Base-by-base conservation (phyloP, 35 echinoderm and acorn worm species). In the Stichopus chloronotus region DNA sequence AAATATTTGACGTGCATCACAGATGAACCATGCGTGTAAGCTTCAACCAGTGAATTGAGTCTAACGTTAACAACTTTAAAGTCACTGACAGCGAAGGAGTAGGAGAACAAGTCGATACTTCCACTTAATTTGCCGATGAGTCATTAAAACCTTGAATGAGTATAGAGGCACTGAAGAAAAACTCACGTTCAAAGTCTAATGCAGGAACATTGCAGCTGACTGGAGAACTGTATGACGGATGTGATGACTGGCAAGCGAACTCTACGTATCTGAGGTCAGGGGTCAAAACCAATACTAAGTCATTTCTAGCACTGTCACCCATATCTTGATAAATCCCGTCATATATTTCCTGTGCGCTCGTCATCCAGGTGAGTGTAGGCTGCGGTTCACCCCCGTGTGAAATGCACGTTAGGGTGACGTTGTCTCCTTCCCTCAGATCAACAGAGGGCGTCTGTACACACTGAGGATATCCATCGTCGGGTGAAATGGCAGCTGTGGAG, bases 181-280 rank as follows among this genome's bases (percentile, higher is more conserved):
- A 95, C 97, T 96, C 92, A 99, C 97, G 52, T 78, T 96, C 82
- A 90, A 99, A 96, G 8, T 78, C 58, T 0, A 99, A 78, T 17
- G 97, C 68, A 17, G 78, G 30, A 8, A 99, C 52, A 13, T 60
- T 78, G 60, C 97, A 99, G 19, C 76, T 90, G 55, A 93, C 56
- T 14, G 97, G 90, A 11, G 92, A 88, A 68, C 20, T 84, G 57
- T 96, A 99, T 7, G 97, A 68, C 4, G 97, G 97, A 63, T 99
- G 97, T 7, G 82, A 93, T 2, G 95, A 90, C 59, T 90, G 87
- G 56, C 97, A 99, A 4, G 84, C 88, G 74, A 94, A 99, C 2
- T 88, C 89, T n/a, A 79, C 88, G 4, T 93, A 95, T 53, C 87
- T 93, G 5, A 93, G 88, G 72, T 96, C 93, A 72, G 90, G 91